Evolutionary conservation across 2,888 invertebrate species (phyloP).

Genomic region (Tipula vernalis): DNA sequence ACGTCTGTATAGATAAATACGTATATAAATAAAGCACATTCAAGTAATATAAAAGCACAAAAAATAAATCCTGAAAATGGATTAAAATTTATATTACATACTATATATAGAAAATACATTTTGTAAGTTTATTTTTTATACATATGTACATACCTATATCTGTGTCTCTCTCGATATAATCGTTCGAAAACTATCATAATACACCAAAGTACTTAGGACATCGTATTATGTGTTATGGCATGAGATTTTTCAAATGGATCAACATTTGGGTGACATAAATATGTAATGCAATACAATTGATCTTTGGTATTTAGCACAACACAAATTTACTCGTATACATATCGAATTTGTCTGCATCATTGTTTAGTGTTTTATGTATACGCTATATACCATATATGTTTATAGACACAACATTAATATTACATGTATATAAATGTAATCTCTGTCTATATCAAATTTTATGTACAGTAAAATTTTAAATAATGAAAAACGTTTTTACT

Average conservation of each 20-base stretch:
- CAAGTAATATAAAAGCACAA: not conserved
- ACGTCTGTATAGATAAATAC: not conserved
- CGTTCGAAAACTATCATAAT: not conserved
- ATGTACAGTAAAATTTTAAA: not conserved
- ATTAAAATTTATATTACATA: not conserved
- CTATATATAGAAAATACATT: not conserved
- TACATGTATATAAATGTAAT: not conserved
- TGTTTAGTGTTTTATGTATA: not conserved
- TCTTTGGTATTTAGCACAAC: not conserved
- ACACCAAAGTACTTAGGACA: not conserved
- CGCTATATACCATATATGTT: not conserved
- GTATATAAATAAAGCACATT: not conserved
- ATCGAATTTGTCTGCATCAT: not conserved
- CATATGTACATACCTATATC: not conserved
- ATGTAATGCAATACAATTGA: not conserved
- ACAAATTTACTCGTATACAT: not conserved
- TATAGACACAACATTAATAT: not conserved
- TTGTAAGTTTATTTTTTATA: not conserved
- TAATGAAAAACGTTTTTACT: not conserved
- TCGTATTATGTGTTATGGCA: not conserved
- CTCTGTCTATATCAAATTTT: not conserved
- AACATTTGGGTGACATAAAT: not conserved
- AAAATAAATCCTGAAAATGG: not conserved
- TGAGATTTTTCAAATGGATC: not conserved
- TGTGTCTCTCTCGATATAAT: not conserved